A percentile compares a stretch with the other conserved stretches of the same genome.
Evolutionary conservation across 2,888 invertebrate genomes (phyloP).

Genomic region (Luffia ferchaultella): DNA sequence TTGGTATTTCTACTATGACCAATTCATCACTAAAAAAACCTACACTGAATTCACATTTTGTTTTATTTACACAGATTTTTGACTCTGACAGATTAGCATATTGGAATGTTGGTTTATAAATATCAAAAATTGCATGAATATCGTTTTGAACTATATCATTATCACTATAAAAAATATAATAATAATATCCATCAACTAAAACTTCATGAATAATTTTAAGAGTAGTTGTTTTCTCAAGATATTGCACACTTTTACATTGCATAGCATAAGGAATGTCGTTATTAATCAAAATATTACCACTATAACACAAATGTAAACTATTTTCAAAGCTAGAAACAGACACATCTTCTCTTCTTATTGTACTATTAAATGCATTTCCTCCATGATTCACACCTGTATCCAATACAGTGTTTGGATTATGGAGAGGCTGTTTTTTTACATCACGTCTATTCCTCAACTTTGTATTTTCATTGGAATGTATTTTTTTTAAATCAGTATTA

Average conservation of each 20-base stretch:
- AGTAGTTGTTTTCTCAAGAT: conserved; percentile 73
- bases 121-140: conserved; percentile 85
- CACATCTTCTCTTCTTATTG: conserved; percentile 61
- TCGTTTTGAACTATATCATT: conserved; percentile 82
- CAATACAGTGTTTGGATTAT: conserved; percentile 62
- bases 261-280: conserved; percentile 75
- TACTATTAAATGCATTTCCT: conserved; percentile 72
- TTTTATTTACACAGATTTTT: conserved; percentile 77
- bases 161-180: conserved; percentile 89
- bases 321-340: conserved; percentile 87
- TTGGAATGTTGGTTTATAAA: conserved; percentile 84
- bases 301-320: conserved; percentile 77
- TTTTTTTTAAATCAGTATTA: conserved; percentile 2
- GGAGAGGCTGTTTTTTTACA: conserved; percentile 31
- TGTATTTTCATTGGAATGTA: conserved; percentile 13
- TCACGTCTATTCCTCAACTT: conserved; percentile 26
- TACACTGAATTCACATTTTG: conserved; percentile 78
- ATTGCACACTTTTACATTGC: conserved; percentile 73
- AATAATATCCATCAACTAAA: conserved; percentile 81
- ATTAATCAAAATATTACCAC: conserved; percentile 76
- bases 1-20: conserved; percentile 86
- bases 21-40: conserved; percentile 77
- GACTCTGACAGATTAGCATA: conserved; percentile 73
- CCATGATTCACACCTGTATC: conserved; percentile 82
- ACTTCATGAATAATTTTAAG: conserved; percentile 75